A percentile compares a stretch with the other conserved stretches of the same genome.
Conservation (phyloP, 2,113 vertebrate genomes). For the Notothenia rossii region DNA sequence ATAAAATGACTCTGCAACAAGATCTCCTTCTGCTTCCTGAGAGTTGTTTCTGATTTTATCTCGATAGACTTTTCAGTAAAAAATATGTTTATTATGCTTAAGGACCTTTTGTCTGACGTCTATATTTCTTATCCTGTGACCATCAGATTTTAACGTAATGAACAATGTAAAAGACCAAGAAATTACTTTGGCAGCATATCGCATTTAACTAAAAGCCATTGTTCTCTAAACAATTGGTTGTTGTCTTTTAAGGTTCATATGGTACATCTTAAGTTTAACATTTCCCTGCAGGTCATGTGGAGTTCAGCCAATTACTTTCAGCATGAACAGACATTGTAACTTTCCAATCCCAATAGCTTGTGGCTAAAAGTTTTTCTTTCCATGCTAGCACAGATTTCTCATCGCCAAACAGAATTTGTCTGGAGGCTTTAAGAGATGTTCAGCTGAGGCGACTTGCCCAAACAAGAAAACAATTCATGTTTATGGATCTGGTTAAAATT, state of each 20-base stretch:
- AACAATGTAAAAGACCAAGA: neutral
- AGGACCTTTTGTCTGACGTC: conserved; percentile 2
- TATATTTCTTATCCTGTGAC: conserved; percentile 3
- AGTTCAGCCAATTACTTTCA: conserved; percentile 26
- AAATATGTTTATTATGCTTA: conserved; percentile 9
- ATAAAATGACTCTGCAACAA: conserved; percentile 55
- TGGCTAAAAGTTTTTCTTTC: conserved; percentile 41
- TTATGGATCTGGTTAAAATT: conserved; percentile 6
- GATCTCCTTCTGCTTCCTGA: conserved; percentile 34
- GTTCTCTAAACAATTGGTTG: neutral
- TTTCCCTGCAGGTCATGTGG: conserved; percentile 17
- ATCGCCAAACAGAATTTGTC: conserved; percentile 39
- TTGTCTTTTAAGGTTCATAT: conserved; percentile 4
- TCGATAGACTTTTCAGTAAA: conserved; percentile 5
- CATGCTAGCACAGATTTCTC: conserved; percentile 38
- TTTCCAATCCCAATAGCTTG: conserved; percentile 37
- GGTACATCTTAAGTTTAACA: neutral
- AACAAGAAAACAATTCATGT: conserved; percentile 9
- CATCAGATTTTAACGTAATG: conserved; percentile 14
- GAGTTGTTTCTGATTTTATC: conserved; percentile 34
- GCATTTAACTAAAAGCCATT: conserved; percentile 25
- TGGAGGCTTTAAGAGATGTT: conserved; percentile 38
- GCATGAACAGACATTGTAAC: conserved; percentile 29
- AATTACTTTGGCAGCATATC: neutral
- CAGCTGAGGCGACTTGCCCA: conserved; percentile 19